Evolutionary conservation across 1,140 invertebrate species (phyloP).

Genomic region (Apis dorsata): DNA sequence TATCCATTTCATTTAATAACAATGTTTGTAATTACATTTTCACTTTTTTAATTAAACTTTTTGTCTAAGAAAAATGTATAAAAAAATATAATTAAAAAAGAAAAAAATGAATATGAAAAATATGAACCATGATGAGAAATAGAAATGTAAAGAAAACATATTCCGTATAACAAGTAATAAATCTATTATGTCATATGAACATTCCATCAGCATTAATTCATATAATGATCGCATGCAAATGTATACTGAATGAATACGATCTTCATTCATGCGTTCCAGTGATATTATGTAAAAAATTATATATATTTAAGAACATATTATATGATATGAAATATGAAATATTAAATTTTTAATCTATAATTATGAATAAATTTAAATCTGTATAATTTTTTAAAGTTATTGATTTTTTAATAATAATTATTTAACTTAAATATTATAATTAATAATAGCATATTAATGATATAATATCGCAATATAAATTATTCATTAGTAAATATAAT

Average conservation of each 20-base stretch:
- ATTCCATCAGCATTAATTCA: neutral
- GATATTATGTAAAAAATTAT: neutral
- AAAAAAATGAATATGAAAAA: neutral
- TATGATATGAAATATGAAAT: neutral
- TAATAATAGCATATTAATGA: no score
- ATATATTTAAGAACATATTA: neutral
- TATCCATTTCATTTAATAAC: neutral
- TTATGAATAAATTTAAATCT: neutral
- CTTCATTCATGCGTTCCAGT: slow-evolving; percentile 8
- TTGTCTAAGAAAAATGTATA: neutral
- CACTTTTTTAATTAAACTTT: neutral
- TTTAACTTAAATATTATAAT: no score
- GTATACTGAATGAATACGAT: neutral
- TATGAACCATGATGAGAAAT: neutral
- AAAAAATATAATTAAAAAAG: no score
- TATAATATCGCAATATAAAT: no score
- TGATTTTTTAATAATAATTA: neutral
- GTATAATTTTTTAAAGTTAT: neutral
- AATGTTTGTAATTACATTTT: neutral
- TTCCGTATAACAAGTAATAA: no score
- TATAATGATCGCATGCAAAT: slow-evolving; percentile 2
- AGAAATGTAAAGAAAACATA: neutral
- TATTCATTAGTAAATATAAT: no score
- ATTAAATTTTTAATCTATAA: neutral
- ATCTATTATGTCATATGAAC: neutral